Evolutionary conservation across 2,797 vertebrate species (phyloP), one percentile per base, ranked within the genome.

Genomic region (Crocodylus rhombifer): DNA sequence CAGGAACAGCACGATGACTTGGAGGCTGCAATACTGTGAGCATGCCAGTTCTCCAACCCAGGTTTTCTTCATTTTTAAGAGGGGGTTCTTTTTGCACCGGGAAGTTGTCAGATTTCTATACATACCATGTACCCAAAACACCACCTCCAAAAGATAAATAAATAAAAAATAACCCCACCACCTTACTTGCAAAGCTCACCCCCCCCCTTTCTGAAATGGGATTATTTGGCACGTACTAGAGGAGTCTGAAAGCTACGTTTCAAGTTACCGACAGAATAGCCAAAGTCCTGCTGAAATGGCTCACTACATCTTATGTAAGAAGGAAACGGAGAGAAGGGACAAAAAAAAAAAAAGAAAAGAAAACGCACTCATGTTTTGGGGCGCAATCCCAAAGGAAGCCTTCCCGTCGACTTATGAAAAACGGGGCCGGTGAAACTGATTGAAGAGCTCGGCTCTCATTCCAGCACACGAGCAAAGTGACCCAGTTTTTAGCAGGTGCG

Each of bases 1-100:
- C 64, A 28, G 80, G 10, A 5, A 28, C 3, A n/a, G 26, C 0
- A 33, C 0, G 0, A 2, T 4, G 4, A 11, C 28, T 28, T 26
- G 61, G 61, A 63, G 17, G 65, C 42, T 84, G 8, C 69, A 30
- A 18, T 36, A 26, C 14, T 25, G 30, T 23, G 21, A 51, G 25
- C 21, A 73, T 3, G 42, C 42, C 36, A 73, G 51, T 73, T 73
- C 23, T 73, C 69, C 69, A 51, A 10, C 51, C 51, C 36, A 51
- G 69, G 14, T 15, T 73, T 51, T 73, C 18, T 10, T 26, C 14
- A 51, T 51, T 51, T 51, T 51, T 51, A 51, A 51, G 42, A 3
- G 42, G 42, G 42, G 42, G 42, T 51, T 51, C 42, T 51, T 51
- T 51, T 51, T 51, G 9, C 10, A 23, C 10, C 20, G 4, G 36